phyloP scores from a whole-genome alignment of 2,113 vertebrate species.

The Sinocyclocheilus anophthalmus region DNA sequence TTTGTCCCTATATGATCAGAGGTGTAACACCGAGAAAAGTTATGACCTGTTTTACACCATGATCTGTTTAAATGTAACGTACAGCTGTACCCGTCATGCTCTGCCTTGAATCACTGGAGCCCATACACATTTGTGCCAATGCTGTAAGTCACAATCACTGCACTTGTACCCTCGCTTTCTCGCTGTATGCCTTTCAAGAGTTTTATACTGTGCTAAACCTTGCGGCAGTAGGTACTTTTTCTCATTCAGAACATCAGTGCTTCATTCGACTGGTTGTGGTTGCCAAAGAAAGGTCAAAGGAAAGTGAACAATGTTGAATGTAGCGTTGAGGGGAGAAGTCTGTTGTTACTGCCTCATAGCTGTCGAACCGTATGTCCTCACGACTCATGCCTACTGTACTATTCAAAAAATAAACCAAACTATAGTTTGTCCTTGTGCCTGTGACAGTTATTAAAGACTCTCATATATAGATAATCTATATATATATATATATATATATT shows the following conservation, averaged over 20 bases:
- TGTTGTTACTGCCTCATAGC: conserved; percentile 63
- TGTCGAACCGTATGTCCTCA: conserved; percentile 60
- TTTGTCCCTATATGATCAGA: conserved; percentile 11
- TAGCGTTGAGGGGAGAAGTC: conserved; percentile 60
- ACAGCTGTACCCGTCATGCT: conserved; percentile 66
- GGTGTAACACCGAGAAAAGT: conserved; percentile 38
- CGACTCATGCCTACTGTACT: conserved; percentile 71
- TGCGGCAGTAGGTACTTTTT: conserved; percentile 63
- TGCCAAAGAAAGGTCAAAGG: conserved; percentile 70
- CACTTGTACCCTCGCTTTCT: conserved; percentile 45
- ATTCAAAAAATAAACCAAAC: conserved; percentile 64
- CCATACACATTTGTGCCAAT: conserved; percentile 64
- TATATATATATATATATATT: too few species aligned
- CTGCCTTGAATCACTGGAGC: conserved; percentile 53
- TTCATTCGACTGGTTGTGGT: conserved; percentile 43
- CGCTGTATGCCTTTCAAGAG: conserved; percentile 64
- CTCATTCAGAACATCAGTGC: conserved; percentile 57
- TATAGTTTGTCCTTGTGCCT: conserved; percentile 65
- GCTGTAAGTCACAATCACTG: conserved; percentile 46
- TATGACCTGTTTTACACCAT: conserved; percentile 50
- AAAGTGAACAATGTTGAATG: conserved; percentile 53
- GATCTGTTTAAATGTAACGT: conserved; percentile 69
- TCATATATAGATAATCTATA: background rate
- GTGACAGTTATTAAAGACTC: conserved; percentile 44
- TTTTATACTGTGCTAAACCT: conserved; percentile 61